Evolutionary conservation across 64 coral and sea anemone genomes (phyloP).

Genomic region (Montipora capricornis): DNA sequence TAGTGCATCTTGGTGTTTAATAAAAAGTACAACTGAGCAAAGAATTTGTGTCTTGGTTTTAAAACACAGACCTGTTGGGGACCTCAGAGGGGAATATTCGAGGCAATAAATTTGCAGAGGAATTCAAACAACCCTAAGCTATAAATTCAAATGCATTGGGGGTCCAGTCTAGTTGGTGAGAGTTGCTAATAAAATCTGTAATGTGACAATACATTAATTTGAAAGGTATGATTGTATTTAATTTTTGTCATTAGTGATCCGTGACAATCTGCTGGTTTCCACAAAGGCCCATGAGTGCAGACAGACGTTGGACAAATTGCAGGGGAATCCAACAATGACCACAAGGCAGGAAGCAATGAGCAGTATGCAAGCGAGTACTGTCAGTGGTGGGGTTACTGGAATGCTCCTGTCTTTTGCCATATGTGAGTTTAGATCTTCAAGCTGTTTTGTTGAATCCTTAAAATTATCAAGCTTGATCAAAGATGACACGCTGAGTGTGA

Average conservation of each 20-base stretch:
- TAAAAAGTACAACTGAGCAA: too few relatives aligned
- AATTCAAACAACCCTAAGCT: too few relatives aligned
- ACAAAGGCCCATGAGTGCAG: conserved; percentile 36
- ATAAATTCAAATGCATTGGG: too few relatives aligned
- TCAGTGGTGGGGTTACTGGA: conserved; percentile 73
- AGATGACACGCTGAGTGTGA: neutral
- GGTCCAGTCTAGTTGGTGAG: too few relatives aligned
- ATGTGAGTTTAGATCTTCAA: conserved; percentile 62
- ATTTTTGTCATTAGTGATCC: conserved; percentile 15
- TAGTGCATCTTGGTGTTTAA: too few relatives aligned
- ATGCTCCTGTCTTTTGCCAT: conserved; percentile 73
- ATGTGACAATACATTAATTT: too few relatives aligned
- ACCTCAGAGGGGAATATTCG: too few relatives aligned
- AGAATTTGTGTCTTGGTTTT: too few relatives aligned
- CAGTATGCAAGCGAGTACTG: conserved; percentile 78
- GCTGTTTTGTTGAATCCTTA: neutral
- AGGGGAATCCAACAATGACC: neutral
- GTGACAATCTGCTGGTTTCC: conserved; percentile 44
- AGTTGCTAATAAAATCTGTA: too few relatives aligned
- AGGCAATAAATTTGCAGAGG: too few relatives aligned
- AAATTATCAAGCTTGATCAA: neutral
- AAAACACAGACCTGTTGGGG: too few relatives aligned
- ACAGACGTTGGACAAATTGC: neutral
- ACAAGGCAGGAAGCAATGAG: conserved; percentile 28
- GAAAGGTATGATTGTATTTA: neutral